These are phyloP conservation scores for Hassar affinis DNA, from an alignment of 2,113 vertebrate species.

Conservation along the genomic window DNA sequence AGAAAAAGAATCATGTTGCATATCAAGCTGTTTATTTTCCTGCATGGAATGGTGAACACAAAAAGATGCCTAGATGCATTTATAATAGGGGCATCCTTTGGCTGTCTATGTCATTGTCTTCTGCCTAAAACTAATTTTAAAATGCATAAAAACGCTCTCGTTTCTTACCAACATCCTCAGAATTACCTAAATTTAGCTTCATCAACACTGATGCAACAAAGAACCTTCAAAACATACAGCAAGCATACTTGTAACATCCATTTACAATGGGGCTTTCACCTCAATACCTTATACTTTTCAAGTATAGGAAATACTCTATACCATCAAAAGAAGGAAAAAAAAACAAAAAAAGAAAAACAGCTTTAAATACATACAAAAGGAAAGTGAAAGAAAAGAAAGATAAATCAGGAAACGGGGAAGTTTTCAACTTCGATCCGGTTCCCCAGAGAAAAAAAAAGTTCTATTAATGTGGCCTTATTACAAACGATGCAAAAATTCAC, in stretches of 20 bases:
- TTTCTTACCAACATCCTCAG: slow-evolving; percentile 83
- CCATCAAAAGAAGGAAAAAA: slow-evolving; percentile 81
- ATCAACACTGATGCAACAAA: slow-evolving; percentile 92
- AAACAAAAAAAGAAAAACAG: too few relatives aligned
- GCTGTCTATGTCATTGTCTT: slow-evolving; percentile 79
- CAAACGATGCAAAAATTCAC: slow-evolving; percentile 96
- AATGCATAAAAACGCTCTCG: slow-evolving; percentile 82
- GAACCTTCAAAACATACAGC: slow-evolving; percentile 94
- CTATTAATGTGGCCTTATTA: slow-evolving; percentile 92
- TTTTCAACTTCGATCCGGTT: slow-evolving; percentile 98
- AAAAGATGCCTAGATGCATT: slow-evolving; percentile 81
- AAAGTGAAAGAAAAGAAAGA: slow-evolving; percentile 64
- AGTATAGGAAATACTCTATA: slow-evolving; percentile 90
- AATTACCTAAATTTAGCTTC: slow-evolving; percentile 88
- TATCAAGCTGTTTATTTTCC: slow-evolving; percentile 83
- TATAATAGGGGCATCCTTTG: slow-evolving; percentile 82
- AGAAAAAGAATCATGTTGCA: slow-evolving; percentile 78
- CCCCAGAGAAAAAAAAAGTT: slow-evolving; percentile 79
- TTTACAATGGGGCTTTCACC: slow-evolving; percentile 89
- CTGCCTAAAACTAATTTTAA: slow-evolving; percentile 83
- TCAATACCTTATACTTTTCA: slow-evolving; percentile 88
- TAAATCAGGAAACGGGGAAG: slow-evolving; percentile 86
- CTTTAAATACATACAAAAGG: slow-evolving; percentile 94
- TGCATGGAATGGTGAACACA: slow-evolving; percentile 82
- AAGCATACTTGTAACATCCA: slow-evolving; percentile 96